Evolutionary conservation across 92 coral and sea anemone species (phyloP), one percentile per base, ranked within the genome.

Genomic region (Montipora capitata): DNA sequence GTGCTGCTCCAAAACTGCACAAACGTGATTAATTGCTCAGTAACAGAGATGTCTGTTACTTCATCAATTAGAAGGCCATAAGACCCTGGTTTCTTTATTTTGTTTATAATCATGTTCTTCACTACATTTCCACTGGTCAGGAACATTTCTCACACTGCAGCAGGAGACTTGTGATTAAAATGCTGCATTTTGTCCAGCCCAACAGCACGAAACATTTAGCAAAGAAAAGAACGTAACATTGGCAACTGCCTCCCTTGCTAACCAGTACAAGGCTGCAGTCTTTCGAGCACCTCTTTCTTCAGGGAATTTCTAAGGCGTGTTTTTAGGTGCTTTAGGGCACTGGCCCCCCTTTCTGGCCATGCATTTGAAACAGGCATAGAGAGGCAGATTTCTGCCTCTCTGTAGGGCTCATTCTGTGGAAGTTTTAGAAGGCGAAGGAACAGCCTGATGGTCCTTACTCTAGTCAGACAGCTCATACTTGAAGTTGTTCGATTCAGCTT

Each of bases 381-480:
- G 35, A 27, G 35, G 35, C 35, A 27, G 35, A 27, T 27, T 27
- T 27, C 35, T 27, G 35, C 1, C 58, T 52, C 85, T 61, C 74
- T 80, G 81, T 42, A 72, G 85, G 80, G 89, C 72, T 84, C 89
- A 85, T 76, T 85, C 89, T 76, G 75, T 74, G 74, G 89, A 76
- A 73, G 76, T 61, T 65, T 69, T 56, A 57, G 89, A 61, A 40
- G 89, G 89, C 41, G 65, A 58, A 74, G 80, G 89, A 65, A 85
- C 1, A 27, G 35, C 35, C 35, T 27, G 35, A 27, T 27, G 35
- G 35, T 27, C 35, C 35, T 27, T 27, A 27, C 35, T 27, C 35
- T 27, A 27, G 35, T 27, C 35, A 13, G 2, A n/a, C 16, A 4
- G 5, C 16, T 10, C 11, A 11, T n/a, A 13, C 17, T 58, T 58